A percentile compares a stretch with the other conserved stretches of the same genome.
Conservation (phyloP, 2,888 invertebrate species). For the Monopis laevigella region DNA sequence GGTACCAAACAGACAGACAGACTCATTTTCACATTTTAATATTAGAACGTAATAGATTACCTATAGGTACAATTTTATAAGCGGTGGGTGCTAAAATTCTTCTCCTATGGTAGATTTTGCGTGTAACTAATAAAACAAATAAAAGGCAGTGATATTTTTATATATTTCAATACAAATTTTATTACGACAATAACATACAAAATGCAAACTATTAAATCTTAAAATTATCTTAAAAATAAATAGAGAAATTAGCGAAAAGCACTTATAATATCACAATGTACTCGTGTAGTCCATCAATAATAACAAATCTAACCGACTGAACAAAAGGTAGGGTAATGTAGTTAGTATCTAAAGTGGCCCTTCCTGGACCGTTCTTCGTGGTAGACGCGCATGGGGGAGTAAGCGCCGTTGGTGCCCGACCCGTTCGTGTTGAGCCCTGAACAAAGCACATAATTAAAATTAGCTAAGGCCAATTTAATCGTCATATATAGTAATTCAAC, state of each 20-base stretch:
- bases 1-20: too few species aligned
- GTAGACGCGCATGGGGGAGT: constrained; percentile 82
- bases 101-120: too few species aligned
- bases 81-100: too few species aligned
- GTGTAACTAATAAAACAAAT: too few species aligned
- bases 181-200: constrained; percentile 17
- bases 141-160: too few species aligned
- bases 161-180: background rate
- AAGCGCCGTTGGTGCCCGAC: constrained; percentile 72
- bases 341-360: constrained; percentile 84
- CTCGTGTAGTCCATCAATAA: constrained; percentile 18
- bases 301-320: background rate
- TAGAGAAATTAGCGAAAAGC: constrained; percentile 29
- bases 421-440: constrained; percentile 71
- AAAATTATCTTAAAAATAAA: constrained; percentile 13
- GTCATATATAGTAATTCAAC: background rate
- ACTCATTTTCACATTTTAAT: too few species aligned
- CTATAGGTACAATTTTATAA: too few species aligned
- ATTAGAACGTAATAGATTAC: too few species aligned
- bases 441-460: constrained; percentile 26
- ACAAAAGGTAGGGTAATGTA: too few species aligned
- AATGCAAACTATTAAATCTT: constrained; percentile 14
- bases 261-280: constrained; percentile 49
- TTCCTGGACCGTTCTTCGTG: constrained; percentile 83
- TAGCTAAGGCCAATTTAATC: background rate